phyloP scores from a whole-genome alignment of 2,113 vertebrate genomes.

The Odocoileus hemionus region DNA sequence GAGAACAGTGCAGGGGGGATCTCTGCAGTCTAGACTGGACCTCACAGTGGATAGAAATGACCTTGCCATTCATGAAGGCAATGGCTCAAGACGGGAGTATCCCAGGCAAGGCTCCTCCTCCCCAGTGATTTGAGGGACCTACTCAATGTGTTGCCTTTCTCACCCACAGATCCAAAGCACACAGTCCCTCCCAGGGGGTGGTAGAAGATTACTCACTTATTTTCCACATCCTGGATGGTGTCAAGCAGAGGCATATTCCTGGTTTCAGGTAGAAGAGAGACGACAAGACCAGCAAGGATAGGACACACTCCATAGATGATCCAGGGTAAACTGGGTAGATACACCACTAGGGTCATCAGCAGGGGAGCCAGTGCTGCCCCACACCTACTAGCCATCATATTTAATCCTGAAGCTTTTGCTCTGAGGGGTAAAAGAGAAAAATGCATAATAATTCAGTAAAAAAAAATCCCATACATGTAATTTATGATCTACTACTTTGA shows the following conservation, averaged over 20 bases:
- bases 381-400: slow-evolving; percentile 77
- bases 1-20: background rate
- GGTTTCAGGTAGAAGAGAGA: slow-evolving; percentile 14
- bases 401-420: slow-evolving; percentile 80
- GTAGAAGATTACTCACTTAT: background rate
- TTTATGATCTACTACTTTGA: background rate
- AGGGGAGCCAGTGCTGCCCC: slow-evolving; percentile 81
- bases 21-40: background rate
- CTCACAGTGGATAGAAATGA: background rate
- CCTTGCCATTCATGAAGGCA: background rate
- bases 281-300: slow-evolving; percentile 73
- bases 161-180: background rate
- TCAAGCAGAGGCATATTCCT: background rate
- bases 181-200: background rate
- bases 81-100: background rate
- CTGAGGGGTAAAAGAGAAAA: slow-evolving; percentile 50
- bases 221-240: background rate
- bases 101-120: background rate
- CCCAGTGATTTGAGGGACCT: background rate
- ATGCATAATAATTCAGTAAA: background rate
- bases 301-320: slow-evolving; percentile 77
- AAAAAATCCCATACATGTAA: background rate
- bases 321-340: slow-evolving; percentile 68
- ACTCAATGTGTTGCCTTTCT: background rate
- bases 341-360: background rate